Conservation (phyloP, 2,888 invertebrate species). For the Acleris holmiana region DNA sequence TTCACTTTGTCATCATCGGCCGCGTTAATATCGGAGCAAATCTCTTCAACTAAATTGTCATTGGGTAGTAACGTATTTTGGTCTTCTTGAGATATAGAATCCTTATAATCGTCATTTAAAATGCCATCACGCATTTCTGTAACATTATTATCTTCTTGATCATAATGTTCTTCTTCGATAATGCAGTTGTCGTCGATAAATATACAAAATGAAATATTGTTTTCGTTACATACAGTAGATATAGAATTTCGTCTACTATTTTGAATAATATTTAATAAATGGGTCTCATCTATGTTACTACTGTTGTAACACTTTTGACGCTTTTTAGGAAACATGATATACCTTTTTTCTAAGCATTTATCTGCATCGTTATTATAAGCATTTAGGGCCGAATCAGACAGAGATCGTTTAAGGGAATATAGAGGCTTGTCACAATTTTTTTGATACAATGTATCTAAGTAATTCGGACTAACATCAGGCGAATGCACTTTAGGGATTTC, state of each 20-base stretch:
- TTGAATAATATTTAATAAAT: slow-evolving; percentile 58
- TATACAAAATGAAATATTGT: slow-evolving; percentile 74
- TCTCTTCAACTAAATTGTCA: slow-evolving; percentile 7
- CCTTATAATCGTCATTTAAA: slow-evolving; percentile 40
- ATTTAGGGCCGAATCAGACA: slow-evolving; percentile 71
- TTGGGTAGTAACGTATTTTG: background rate
- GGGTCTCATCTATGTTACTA: slow-evolving; percentile 49
- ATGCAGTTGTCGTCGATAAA: slow-evolving; percentile 72
- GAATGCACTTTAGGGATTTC: background rate
- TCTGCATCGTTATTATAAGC: slow-evolving; percentile 43
- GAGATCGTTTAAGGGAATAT: slow-evolving; percentile 64
- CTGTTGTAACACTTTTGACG: slow-evolving; percentile 55
- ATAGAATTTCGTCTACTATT: slow-evolving; percentile 72
- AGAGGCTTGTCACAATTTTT: slow-evolving; percentile 37
- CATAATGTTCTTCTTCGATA: slow-evolving; percentile 65
- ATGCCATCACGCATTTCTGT: slow-evolving; percentile 53
- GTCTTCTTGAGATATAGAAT: slow-evolving; percentile 31
- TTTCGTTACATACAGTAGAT: slow-evolving; percentile 67
- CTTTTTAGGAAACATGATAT: slow-evolving; percentile 54
- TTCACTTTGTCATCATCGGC: slow-evolving; percentile 54
- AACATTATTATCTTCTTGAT: slow-evolving; percentile 62
- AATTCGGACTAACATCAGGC: background rate
- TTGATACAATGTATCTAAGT: background rate
- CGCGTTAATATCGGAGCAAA: slow-evolving; percentile 45
- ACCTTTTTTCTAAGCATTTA: slow-evolving; percentile 45